Conservation (phyloP, 2,797 vertebrate genomes). For the Sebastolobus altivelis region DNA sequence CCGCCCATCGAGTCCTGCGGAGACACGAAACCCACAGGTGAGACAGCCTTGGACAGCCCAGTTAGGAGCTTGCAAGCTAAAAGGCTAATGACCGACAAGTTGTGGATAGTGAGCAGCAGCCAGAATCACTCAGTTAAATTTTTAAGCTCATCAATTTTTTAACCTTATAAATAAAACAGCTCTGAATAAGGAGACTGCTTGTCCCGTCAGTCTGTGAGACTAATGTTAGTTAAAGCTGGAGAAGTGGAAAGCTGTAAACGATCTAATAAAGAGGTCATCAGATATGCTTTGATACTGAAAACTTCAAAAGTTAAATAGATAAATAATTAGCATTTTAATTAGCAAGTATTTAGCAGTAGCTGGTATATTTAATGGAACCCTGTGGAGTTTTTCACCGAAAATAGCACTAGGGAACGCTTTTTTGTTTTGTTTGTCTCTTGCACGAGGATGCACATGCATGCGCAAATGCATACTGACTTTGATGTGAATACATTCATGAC, state of each 20-base stretch:
- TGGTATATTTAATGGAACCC: neutral
- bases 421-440: neutral
- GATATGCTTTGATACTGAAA: neutral
- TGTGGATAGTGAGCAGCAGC: neutral
- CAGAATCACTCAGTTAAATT: neutral
- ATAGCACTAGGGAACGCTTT: neutral
- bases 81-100: neutral
- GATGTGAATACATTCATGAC: neutral
- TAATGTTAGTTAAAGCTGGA: neutral
- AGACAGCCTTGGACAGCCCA: neutral
- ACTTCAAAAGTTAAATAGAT: neutral
- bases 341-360: neutral
- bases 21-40: slow-evolving; percentile 30
- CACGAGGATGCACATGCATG: neutral
- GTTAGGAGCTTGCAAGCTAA: neutral
- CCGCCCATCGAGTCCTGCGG: slow-evolving; percentile 95
- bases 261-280: neutral
- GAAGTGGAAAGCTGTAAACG: neutral
- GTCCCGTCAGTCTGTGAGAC: neutral
- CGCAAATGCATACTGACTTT: neutral
- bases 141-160: neutral
- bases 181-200: neutral
- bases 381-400: neutral
- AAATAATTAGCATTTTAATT: neutral
- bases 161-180: neutral